phyloP scores from a whole-genome alignment of 2,888 invertebrate genomes.

The Tipula confusa region DNA sequence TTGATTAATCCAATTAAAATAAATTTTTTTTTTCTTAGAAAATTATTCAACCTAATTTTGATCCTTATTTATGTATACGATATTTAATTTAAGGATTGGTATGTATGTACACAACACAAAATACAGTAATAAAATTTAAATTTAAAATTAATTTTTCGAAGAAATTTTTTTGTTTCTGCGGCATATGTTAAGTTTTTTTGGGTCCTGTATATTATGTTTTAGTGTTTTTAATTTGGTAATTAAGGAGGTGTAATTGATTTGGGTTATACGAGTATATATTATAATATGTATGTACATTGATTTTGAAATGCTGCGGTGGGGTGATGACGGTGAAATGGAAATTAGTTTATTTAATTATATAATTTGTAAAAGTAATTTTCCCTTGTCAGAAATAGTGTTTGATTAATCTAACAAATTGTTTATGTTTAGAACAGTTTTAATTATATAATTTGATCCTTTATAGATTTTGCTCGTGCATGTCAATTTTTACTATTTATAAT shows the following conservation, averaged over 20 bases:
- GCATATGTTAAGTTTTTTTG: background rate
- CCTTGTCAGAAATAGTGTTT: background rate
- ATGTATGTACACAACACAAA: background rate
- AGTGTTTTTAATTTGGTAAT: background rate
- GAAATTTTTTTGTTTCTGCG: background rate
- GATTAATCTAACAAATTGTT: background rate
- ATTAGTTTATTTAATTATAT: background rate
- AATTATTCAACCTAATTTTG: background rate
- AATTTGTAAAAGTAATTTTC: background rate
- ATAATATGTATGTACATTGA: no score
- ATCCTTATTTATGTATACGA: background rate
- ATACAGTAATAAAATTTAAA: background rate
- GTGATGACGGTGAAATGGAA: background rate
- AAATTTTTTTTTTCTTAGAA: background rate
- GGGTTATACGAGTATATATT: no score
- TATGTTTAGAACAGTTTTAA: background rate
- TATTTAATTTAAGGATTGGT: conserved; percentile 3
- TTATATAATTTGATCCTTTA: background rate
- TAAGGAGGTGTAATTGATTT: conserved; percentile 15
- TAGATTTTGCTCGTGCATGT: no score
- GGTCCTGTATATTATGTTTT: background rate
- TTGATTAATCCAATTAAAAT: conserved; percentile 3
- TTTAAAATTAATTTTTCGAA: background rate
- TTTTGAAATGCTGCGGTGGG: background rate
- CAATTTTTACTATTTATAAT: no score